phyloP scores from a whole-genome alignment of 2,797 vertebrate species.

The Aeoliscus strigatus region DNA sequence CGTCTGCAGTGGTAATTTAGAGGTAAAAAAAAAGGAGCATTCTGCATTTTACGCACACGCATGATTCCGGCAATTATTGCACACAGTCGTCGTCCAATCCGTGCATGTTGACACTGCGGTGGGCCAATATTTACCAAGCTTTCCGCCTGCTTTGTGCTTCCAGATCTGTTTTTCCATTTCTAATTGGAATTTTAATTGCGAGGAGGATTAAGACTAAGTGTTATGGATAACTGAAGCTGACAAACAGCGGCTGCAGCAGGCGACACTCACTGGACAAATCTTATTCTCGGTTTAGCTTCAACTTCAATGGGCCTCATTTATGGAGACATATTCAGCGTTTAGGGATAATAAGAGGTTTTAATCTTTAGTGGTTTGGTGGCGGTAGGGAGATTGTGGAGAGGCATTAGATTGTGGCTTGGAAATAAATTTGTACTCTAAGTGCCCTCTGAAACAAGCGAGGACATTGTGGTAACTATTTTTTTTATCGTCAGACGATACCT shows the following conservation, averaged over 20 bases:
- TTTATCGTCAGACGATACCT: too few relatives aligned
- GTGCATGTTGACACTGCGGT: conserved; percentile 32
- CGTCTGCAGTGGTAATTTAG: conserved; percentile 46
- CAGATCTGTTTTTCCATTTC: conserved; percentile 53
- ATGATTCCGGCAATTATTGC: conserved; percentile 32
- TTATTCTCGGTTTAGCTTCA: conserved; percentile 33
- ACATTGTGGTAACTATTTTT: not conserved
- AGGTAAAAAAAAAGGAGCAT: too few relatives aligned
- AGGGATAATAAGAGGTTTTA: conserved; percentile 45
- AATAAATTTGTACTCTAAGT: conserved; percentile 12
- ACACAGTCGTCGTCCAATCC: conserved; percentile 17
- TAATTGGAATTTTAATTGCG: conserved; percentile 75
- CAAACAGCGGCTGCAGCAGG: conserved; percentile 44
- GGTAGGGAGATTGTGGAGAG: conserved; percentile 17
- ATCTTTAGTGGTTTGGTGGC: conserved; percentile 40
- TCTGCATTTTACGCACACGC: conserved; percentile 21
- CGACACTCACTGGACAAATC: conserved; percentile 44
- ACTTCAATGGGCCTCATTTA: conserved; percentile 41
- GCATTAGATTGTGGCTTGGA: conserved; percentile 34
- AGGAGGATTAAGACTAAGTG: conserved; percentile 60
- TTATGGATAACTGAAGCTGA: conserved; percentile 60
- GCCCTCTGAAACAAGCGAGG: not conserved
- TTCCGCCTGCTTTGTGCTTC: conserved; percentile 30
- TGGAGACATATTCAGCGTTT: conserved; percentile 47
- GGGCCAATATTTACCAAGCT: conserved; percentile 51